Conservation (phyloP, 2,113 vertebrate genomes). For the Azemiops feae region DNA sequence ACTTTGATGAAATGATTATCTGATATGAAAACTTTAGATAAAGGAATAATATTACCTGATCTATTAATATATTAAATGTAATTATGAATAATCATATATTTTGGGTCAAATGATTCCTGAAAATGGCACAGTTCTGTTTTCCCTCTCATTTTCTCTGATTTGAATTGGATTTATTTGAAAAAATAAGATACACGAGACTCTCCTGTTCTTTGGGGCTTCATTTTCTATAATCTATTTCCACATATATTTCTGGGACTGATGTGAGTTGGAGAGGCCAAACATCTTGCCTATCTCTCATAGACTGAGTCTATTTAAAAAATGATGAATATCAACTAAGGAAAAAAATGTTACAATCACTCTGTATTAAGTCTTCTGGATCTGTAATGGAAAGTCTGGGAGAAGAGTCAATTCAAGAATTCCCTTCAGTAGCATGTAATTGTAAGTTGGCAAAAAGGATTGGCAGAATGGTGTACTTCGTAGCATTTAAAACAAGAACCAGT, state of each 20-base stretch:
- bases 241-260: neutral
- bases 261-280: neutral
- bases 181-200: neutral
- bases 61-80: neutral
- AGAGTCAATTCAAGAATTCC: neutral
- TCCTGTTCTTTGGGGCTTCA: neutral
- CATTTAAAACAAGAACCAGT: neutral
- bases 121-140: neutral
- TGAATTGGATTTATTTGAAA: neutral
- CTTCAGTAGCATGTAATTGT: neutral
- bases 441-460: neutral
- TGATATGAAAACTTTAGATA: neutral
- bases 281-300: neutral
- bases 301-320: neutral
- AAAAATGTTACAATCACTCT: neutral
- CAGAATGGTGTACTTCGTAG: neutral
- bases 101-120: neutral
- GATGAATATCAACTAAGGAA: neutral
- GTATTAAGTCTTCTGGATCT: neutral
- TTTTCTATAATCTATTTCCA: neutral
- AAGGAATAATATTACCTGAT: neutral
- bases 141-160: neutral
- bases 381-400: neutral
- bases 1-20: neutral
- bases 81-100: accelerated